Evolutionary conservation across 2,113 vertebrate species (phyloP).

Genomic region (Herpetotheres cachinnans): DNA sequence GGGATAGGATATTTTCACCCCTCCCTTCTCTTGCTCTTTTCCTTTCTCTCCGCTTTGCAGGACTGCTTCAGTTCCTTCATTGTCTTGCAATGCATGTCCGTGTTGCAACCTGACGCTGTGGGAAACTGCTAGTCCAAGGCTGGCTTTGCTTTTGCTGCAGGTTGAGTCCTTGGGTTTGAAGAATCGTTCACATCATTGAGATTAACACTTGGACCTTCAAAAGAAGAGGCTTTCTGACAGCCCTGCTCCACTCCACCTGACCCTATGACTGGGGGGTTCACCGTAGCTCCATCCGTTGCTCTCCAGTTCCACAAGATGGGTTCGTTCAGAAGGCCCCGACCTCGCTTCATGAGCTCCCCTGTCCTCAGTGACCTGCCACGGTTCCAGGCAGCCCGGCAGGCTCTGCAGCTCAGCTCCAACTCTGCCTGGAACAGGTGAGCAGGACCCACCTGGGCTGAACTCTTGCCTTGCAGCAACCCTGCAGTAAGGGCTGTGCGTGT

Average conservation of each 20-base stretch:
- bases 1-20: background rate
- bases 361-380: conserved; percentile 90
- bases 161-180: background rate
- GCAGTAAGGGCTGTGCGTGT: rapidly evolving
- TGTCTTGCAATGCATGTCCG: rapidly evolving
- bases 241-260: background rate
- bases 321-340: conserved; percentile 77
- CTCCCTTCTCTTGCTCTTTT: background rate
- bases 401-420: conserved; percentile 85
- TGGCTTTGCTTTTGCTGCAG: conserved; percentile 15
- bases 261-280: conserved; percentile 72
- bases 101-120: rapidly evolving
- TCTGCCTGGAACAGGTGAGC: conserved; percentile 92
- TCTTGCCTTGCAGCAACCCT: background rate
- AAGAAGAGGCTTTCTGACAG: background rate
- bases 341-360: conserved; percentile 95
- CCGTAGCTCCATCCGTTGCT: conserved; percentile 9
- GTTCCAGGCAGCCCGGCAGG: conserved; percentile 77
- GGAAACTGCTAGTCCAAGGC: background rate
- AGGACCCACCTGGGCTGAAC: background rate
- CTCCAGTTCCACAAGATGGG: conserved; percentile 75
- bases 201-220: rapidly evolving
- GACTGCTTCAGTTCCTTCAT: background rate
- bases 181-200: background rate
- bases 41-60: background rate